phyloP scores from a whole-genome alignment of 2,888 invertebrate species.

The Eulithis testata region DNA sequence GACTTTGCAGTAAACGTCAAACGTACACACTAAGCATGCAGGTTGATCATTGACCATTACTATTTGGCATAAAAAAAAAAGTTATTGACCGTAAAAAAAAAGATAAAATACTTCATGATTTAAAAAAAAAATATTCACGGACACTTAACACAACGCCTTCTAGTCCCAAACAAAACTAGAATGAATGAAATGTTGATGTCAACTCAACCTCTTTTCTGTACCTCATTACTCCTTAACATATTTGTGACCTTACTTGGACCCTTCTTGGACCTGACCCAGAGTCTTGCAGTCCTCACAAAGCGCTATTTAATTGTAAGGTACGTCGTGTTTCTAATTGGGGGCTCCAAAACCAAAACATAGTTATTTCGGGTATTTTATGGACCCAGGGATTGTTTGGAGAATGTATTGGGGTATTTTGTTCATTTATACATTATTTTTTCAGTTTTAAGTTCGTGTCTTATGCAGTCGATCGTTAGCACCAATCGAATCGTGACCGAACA shows the following conservation, averaged over 20 bases:
- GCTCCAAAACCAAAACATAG: conserved; percentile 21
- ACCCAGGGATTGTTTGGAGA: conserved; percentile 10
- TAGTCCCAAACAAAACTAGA: no score
- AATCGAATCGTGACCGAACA: no score
- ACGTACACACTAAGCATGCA: no score
- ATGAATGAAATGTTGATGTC: neutral
- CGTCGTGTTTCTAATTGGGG: conserved; percentile 23
- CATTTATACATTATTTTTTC: no score
- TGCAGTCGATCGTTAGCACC: neutral
- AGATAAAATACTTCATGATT: no score
- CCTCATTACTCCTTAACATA: neutral
- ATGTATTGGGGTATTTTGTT: conserved; percentile 6
- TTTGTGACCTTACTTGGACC: neutral
- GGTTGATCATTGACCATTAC: no score
- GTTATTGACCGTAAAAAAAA: no score
- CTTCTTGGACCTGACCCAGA: neutral
- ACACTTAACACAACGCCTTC: no score
- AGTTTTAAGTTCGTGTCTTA: neutral
- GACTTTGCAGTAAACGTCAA: no score
- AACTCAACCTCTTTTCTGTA: neutral
- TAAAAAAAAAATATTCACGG: no score
- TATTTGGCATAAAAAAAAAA: no score
- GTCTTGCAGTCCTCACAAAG: conserved; percentile 21
- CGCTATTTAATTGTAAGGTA: conserved; percentile 38
- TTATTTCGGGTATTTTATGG: conserved; percentile 29